Percentiles rank a stretch among this genome's conserved stretches.
phyloP scores from a whole-genome alignment of 1,140 invertebrate species.

The Ephestia elutella region DNA sequence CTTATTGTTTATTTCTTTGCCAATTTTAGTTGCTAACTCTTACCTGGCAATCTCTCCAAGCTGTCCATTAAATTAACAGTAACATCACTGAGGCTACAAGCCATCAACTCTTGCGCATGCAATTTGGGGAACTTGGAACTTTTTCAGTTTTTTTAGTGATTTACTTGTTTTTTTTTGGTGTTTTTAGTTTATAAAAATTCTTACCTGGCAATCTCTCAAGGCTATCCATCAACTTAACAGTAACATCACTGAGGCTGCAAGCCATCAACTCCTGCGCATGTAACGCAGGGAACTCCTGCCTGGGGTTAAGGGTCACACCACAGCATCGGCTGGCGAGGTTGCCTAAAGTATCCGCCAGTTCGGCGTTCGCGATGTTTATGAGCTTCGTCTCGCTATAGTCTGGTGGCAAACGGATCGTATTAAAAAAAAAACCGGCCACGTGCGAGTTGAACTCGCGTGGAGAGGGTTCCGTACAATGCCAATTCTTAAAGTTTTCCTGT shows the following conservation, averaged over 20 bases:
- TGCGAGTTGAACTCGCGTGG: too few relatives aligned
- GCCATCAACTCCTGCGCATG: conserved; percentile 60
- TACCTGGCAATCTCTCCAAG: conserved; percentile 77
- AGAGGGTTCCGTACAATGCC: too few relatives aligned
- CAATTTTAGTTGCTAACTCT: too few relatives aligned
- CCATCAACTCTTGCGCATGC: conserved; percentile 60
- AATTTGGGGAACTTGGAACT: conserved; percentile 83
- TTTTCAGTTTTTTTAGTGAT: too few relatives aligned
- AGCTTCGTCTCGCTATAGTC: conserved; percentile 91
- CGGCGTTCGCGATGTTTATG: conserved; percentile 87
- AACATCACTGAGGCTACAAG: neutral
- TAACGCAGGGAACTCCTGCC: conserved; percentile 81
- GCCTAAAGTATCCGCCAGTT: conserved; percentile 94
- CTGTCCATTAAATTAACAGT: conserved; percentile 64
- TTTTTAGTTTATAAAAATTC: too few relatives aligned
- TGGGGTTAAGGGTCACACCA: conserved; percentile 85
- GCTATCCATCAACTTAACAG: conserved; percentile 64
- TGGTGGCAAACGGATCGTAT: conserved; percentile 63
- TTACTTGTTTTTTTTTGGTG: too few relatives aligned
- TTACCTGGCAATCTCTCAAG: conserved; percentile 77
- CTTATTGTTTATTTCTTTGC: too few relatives aligned
- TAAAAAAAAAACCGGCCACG: too few relatives aligned
- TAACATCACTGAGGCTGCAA: neutral
- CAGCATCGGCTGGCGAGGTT: conserved; percentile 91
- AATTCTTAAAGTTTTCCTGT: too few relatives aligned